Evolutionary conservation across 2,797 vertebrate species (phyloP), one percentile per base, ranked within the genome.

Genomic region (Amblyopsis hoosieri): DNA sequence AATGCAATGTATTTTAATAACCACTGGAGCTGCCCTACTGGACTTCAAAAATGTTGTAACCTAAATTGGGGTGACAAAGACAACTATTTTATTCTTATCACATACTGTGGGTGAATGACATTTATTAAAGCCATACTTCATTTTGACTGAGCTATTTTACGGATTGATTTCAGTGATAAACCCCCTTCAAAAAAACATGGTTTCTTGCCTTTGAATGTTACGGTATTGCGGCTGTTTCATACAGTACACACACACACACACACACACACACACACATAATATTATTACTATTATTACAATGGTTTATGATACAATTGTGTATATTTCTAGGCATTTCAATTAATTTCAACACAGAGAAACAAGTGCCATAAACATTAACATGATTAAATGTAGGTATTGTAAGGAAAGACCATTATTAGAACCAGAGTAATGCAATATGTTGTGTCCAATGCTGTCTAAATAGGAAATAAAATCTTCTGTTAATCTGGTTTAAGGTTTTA

Each of bases 341-440:
- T 3, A 4, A 29, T 29, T 29, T 29, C 23, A 29, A 29, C 23
- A 29, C 23, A 29, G 23, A 29, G 23, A 4, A 29, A 29, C 23
- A 4, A 29, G 23, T 67, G 11, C 46, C 17, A 47, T 54, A 11
- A 19, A 64, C 60, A 12, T 2, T 17, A 64, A 46, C 42, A 46
- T 42, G 19, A 46, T 69, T 47, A 14, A 12, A 51, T 23, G 19
- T 69, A 45, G 15, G 14, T 52, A 49, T 49, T 60, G 14, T 14
- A 12, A 60, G 19, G 31, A 29, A 48, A 12, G 56, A 57, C 31
- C 29, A 55, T 55, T 42, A 55, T 14, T 55, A 37, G 54, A 19
- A 42, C 37, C 9, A 9, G 15, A 58, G 23, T 58, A 46, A 58
- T 47, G 15, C 56, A 46, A 15, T 12, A 46, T 46, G 33, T 15